phyloP scores from a whole-genome alignment of 2,113 vertebrate species.

The Macroglossus sobrinus region DNA sequence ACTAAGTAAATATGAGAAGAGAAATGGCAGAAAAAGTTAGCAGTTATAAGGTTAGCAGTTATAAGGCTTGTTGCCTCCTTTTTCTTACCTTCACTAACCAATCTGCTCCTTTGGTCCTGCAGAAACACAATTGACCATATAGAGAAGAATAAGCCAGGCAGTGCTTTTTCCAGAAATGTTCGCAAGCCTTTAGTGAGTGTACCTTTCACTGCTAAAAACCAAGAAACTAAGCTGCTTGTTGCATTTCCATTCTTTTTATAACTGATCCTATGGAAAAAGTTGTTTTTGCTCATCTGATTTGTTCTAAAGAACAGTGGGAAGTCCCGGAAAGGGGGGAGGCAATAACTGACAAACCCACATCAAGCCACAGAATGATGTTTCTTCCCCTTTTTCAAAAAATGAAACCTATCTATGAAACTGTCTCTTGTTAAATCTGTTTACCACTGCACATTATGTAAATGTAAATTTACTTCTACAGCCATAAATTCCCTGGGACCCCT shows the following conservation, averaged over 20 bases:
- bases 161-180: constrained; percentile 45
- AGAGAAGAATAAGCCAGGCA: constrained; percentile 39
- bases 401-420: constrained; percentile 81
- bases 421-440: constrained; percentile 71
- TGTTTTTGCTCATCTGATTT: constrained; percentile 65
- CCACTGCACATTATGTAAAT: constrained; percentile 56
- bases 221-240: constrained; percentile 14
- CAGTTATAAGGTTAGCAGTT: not conserved
- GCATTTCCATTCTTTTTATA: constrained; percentile 63
- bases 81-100: constrained; percentile 79
- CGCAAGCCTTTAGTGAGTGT: constrained; percentile 23
- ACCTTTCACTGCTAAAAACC: not conserved
- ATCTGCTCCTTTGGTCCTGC: not conserved
- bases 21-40: not conserved
- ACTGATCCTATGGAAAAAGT: constrained; percentile 61
- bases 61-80: not conserved
- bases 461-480: not conserved
- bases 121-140: not conserved
- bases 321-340: constrained; percentile 75
- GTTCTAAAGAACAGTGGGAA: constrained; percentile 75
- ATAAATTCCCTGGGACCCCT: not conserved
- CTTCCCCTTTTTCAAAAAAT: constrained; percentile 83
- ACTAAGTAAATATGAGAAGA: not conserved
- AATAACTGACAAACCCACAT: constrained; percentile 75
- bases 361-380: constrained; percentile 62